A percentile compares a stretch with the other conserved stretches of the same genome.
phyloP scores from a whole-genome alignment of 2,888 invertebrate genomes.

The Troglohyphantes excavatus region DNA sequence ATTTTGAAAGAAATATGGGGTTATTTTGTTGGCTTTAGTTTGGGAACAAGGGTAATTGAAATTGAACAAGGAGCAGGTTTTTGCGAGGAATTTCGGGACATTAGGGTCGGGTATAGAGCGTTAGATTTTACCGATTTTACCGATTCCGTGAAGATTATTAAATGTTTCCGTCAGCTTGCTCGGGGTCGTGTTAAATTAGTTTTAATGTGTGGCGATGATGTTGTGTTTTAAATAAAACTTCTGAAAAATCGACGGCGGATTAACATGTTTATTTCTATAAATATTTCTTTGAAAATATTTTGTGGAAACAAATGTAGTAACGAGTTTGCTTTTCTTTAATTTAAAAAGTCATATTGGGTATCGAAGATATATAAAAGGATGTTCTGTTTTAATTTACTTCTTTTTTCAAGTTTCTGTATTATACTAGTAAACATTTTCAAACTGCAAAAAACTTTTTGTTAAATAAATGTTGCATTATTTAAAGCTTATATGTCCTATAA shows the following conservation, averaged over 20 bases:
- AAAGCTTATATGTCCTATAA: too few species aligned
- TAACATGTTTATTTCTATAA: neutral
- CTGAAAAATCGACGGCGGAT: neutral
- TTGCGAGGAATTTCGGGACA: neutral
- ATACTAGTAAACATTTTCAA: too few species aligned
- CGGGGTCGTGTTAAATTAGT: neutral
- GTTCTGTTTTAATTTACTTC: too few species aligned
- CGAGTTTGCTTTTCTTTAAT: too few species aligned
- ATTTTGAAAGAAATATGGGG: slow-evolving; percentile 11
- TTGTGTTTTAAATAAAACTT: neutral
- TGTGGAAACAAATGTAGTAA: too few species aligned
- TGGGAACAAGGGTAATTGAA: slow-evolving; percentile 35
- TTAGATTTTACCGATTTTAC: neutral
- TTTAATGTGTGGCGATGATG: neutral
- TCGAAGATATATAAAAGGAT: too few species aligned
- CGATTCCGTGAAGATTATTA: neutral
- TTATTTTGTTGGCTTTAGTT: slow-evolving; percentile 23
- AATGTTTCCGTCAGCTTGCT: neutral
- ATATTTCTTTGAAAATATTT: neutral
- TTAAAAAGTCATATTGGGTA: too few species aligned
- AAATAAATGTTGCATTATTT: too few species aligned
- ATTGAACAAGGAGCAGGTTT: slow-evolving; percentile 15
- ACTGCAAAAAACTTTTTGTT: too few species aligned
- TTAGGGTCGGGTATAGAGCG: neutral
- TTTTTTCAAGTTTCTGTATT: too few species aligned